phyloP scores from a whole-genome alignment of 92 coral and sea anemone genomes.

The Actinernus sp. region DNA sequence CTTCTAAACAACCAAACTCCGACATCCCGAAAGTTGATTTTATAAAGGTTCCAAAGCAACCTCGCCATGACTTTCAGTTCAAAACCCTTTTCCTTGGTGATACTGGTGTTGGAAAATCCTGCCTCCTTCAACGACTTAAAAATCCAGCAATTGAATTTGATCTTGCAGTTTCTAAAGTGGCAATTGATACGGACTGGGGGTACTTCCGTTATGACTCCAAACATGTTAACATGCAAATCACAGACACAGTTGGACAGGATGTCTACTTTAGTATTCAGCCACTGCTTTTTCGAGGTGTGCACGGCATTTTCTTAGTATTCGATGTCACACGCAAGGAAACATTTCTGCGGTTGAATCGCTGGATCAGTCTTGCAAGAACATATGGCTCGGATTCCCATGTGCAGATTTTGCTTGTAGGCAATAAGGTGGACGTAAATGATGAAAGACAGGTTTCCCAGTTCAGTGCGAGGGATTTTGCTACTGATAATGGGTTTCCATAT shows the following conservation, averaged over 20 bases:
- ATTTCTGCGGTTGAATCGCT: conserved; percentile 48
- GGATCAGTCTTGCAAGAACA: conserved; percentile 56
- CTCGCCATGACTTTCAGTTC: conserved; percentile 67
- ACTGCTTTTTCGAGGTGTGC: conserved; percentile 74
- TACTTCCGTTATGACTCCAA: conserved; percentile 65
- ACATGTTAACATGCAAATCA: conserved; percentile 46
- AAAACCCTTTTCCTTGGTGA: conserved; percentile 76
- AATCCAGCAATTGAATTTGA: conserved; percentile 55
- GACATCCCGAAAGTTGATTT: conserved; percentile 6
- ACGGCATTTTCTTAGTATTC: conserved; percentile 75
- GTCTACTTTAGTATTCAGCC: conserved; percentile 60
- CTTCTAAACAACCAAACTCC: too few species aligned
- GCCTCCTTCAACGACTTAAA: conserved; percentile 65
- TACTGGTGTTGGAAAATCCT: conserved; percentile 84
- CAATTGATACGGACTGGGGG: conserved; percentile 60
- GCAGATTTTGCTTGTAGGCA: conserved; percentile 66
- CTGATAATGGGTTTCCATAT: conserved; percentile 46
- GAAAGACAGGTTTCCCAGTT: conserved; percentile 34
- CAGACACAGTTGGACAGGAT: conserved; percentile 89
- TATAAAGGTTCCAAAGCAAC: conserved; percentile 42
- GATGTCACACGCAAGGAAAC: conserved; percentile 64
- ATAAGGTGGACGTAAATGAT: conserved; percentile 56
- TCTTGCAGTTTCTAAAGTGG: conserved; percentile 46
- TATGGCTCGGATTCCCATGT: conserved; percentile 47
- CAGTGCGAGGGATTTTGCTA: conserved; percentile 53